Conservation (phyloP, 1,140 invertebrate species). For the Drosophila mojavensis region DNA sequence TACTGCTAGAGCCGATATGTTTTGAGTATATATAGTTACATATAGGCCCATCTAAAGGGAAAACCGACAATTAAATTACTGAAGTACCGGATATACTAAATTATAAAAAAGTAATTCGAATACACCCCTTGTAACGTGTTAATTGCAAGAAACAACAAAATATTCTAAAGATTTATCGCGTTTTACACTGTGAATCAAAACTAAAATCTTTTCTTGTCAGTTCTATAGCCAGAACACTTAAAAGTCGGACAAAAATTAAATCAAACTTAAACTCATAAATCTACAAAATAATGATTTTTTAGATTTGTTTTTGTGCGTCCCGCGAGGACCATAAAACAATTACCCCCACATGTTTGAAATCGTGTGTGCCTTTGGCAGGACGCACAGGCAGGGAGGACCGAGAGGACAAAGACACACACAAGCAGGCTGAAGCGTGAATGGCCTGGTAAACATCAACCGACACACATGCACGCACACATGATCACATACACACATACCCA, state of each 20-base stretch:
- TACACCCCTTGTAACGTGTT: too few species aligned
- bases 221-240: too few species aligned
- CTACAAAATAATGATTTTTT: constrained; percentile 45
- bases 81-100: too few species aligned
- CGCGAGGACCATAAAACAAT: constrained; percentile 75
- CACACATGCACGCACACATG: constrained; percentile 14
- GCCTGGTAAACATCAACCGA: neutral
- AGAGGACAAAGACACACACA: constrained; percentile 37
- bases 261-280: constrained; percentile 30
- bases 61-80: too few species aligned
- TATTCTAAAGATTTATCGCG: too few species aligned
- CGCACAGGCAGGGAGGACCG: constrained; percentile 28
- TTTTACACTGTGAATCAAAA: too few species aligned
- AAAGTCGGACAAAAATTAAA: neutral
- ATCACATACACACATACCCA: constrained; percentile 15
- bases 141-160: too few species aligned
- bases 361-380: constrained; percentile 45
- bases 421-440: neutral
- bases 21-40: too few species aligned
- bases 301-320: constrained; percentile 71
- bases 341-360: constrained; percentile 62
- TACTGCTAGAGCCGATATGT: too few species aligned
- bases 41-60: too few species aligned
- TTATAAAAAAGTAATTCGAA: too few species aligned
- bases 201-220: too few species aligned